A percentile compares a stretch with the other conserved stretches of the same genome.
These are phyloP conservation scores for Tiliqua scincoides DNA, from an alignment of 2,113 vertebrate species.

Conservation along the genomic window DNA sequence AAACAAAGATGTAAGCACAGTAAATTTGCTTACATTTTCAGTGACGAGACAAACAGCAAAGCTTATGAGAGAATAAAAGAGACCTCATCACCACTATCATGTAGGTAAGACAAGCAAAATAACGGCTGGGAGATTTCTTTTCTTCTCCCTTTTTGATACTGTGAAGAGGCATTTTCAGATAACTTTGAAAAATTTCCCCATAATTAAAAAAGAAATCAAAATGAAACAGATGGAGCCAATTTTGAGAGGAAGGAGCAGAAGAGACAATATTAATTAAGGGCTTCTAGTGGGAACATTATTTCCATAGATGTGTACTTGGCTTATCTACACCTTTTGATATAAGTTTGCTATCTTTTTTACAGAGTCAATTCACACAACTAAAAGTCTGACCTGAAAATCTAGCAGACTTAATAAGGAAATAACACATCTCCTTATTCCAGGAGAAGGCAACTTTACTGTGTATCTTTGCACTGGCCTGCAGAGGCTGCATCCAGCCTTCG, in stretches of 20 bases:
- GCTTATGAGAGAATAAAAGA: slow-evolving; percentile 39
- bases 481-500: too few species aligned
- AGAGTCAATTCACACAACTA: not conserved
- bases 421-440: not conserved
- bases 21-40: slow-evolving; percentile 51
- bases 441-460: not conserved
- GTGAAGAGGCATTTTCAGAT: slow-evolving; percentile 22
- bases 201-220: slow-evolving; percentile 17
- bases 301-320: not conserved
- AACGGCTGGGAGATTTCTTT: slow-evolving; percentile 9
- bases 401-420: not conserved
- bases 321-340: not conserved
- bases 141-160: slow-evolving; percentile 5
- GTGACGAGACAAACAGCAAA: slow-evolving; percentile 49
- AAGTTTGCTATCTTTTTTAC: not conserved
- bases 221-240: not conserved
- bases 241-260: not conserved
- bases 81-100: slow-evolving; percentile 35
- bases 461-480: too few species aligned
- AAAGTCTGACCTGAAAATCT: not conserved
- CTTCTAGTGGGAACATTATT: not conserved
- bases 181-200: not conserved
- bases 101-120: slow-evolving; percentile 37
- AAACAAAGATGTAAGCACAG: slow-evolving; percentile 57
- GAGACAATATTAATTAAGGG: slow-evolving; percentile 7